These are phyloP conservation scores for Volucella bombylans DNA, from an alignment of 2,888 invertebrate genomes.

Conservation along the genomic window DNA sequence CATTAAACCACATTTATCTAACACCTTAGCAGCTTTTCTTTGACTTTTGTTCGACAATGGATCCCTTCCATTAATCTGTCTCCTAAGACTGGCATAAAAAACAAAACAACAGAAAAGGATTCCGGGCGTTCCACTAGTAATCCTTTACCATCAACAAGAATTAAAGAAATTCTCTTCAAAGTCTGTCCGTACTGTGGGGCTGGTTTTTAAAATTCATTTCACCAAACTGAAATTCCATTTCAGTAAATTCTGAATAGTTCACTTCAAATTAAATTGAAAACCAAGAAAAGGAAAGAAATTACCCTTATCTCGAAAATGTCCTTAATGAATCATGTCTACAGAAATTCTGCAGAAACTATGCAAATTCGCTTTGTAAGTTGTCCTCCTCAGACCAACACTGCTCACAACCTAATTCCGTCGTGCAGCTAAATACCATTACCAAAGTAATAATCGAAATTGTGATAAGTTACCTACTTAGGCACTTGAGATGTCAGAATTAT, in stretches of 20 bases:
- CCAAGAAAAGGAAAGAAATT: neutral
- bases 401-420: neutral
- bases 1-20: no score
- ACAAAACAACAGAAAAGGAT: no score
- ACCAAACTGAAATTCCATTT: neutral
- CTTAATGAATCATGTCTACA: neutral
- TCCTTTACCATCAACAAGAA: no score
- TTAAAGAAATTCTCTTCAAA: no score
- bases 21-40: no score
- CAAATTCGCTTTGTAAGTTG: neutral
- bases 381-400: neutral
- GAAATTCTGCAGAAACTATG: constrained; percentile 21
- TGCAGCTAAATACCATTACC: constrained; percentile 18
- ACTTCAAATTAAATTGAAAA: neutral
- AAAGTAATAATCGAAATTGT: constrained; percentile 49
- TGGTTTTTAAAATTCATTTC: no score
- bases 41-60: no score
- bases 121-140: no score
- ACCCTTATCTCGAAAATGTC: neutral
- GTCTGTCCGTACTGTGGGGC: neutral
- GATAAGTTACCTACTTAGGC: constrained; percentile 45
- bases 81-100: no score
- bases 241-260: constrained; percentile 24
- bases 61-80: no score
- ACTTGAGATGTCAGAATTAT: neutral